A percentile compares a stretch with the other conserved stretches of the same genome.
These are phyloP conservation scores for Tyto alba DNA, from an alignment of 2,113 vertebrate genomes.

Conservation along the genomic window DNA sequence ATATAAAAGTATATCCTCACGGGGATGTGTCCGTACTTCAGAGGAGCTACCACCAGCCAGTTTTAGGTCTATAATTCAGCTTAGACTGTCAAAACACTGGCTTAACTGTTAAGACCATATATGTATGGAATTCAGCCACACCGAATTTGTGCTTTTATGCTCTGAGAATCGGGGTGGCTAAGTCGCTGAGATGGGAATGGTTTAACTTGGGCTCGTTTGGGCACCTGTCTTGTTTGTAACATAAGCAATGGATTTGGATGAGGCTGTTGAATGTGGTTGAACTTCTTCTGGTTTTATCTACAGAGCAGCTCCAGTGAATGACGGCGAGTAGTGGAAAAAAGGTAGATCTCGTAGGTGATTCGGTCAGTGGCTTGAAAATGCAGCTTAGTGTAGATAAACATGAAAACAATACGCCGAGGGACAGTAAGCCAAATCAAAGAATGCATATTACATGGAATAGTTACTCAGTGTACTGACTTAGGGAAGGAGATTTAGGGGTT, in stretches of 20 bases:
- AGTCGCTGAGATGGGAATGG: background rate
- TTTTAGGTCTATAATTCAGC: background rate
- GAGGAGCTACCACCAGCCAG: background rate
- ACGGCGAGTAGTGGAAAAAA: background rate
- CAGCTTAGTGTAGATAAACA: background rate
- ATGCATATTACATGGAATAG: background rate
- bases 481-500: background rate
- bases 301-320: background rate
- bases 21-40: background rate
- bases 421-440: background rate
- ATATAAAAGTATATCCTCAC: background rate
- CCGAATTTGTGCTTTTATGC: background rate
- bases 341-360: background rate
- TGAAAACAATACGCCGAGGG: background rate
- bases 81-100: background rate
- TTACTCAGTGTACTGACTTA: accelerated
- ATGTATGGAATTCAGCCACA: background rate
- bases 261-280: background rate
- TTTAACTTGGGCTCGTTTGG: background rate
- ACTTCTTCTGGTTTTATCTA: background rate
- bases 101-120: background rate
- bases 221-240: background rate
- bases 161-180: background rate
- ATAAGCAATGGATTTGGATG: background rate
- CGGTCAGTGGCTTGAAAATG: background rate